These are phyloP conservation scores for Onthophagus taurus DNA, from an alignment of 1,140 invertebrate genomes.

Conservation along the genomic window DNA sequence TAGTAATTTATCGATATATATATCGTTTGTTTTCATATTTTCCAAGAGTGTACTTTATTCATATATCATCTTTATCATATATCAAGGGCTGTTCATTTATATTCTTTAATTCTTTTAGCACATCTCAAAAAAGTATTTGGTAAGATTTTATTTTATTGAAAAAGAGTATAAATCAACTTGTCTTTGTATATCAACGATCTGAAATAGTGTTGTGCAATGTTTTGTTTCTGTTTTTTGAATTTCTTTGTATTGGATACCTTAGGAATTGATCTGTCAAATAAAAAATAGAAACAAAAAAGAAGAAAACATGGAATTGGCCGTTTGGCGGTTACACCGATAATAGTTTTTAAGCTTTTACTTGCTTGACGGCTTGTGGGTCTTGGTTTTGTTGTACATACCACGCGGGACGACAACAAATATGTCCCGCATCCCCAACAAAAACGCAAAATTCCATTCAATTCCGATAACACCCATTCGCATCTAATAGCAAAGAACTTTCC, in stretches of 20 bases:
- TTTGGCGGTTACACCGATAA: too few species aligned
- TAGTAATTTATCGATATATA: constrained; percentile 13
- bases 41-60: not conserved
- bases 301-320: too few species aligned
- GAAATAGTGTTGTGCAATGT: constrained; percentile 18
- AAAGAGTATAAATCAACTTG: too few species aligned
- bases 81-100: too few species aligned
- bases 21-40: constrained; percentile 1
- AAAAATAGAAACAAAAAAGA: constrained; percentile 1
- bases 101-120: too few species aligned
- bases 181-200: not conserved
- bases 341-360: constrained; percentile 24
- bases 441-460: too few species aligned
- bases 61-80: not conserved
- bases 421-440: too few species aligned
- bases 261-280: constrained; percentile 20
- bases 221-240: not conserved
- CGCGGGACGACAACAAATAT: too few species aligned
- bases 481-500: too few species aligned
- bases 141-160: too few species aligned
- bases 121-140: too few species aligned
- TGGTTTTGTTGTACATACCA: constrained; percentile 20
- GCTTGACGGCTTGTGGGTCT: constrained; percentile 24
- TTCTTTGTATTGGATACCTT: constrained; percentile 11
- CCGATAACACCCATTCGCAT: too few species aligned